Evolutionary conservation across 2,888 invertebrate genomes (phyloP), one percentile per base, ranked within the genome.

Genomic region (Ectropis crepuscularia): DNA sequence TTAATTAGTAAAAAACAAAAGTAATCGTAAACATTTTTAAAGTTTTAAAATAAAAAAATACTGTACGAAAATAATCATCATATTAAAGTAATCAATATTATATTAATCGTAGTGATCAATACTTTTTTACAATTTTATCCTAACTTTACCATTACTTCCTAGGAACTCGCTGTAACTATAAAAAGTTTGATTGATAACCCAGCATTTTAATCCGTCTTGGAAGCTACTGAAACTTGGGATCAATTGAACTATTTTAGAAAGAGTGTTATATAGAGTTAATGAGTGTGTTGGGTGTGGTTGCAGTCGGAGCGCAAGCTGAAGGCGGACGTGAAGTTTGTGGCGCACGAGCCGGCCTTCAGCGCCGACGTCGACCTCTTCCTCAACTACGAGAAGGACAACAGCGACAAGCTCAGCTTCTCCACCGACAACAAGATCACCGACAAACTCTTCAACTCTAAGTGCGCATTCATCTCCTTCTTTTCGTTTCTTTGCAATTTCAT

Each of bases 331-430:
- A 95, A 95, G 55, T 94, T 97, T 75, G 87, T 93, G 0, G 82
- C 95, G 0, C 93, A 94, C 55, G 93, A 94, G 0, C 94, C 95
- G 0, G 93, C 93, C 0, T 95, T 94, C 81, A 94, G 94, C 66
- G 90, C 95, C 0, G 94, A 95, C 51, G 75, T 95, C 0, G 95
- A 95, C 50, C 57, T 97, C 5, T 94, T 92, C 72, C 94, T 96
- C 39, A 95, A 96, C 80, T 95, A 94, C 65, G 95, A 95, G 54
- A 95, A 95, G 77, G 95, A 96, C 78, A 95, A 95, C 48, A 94
- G 89, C 48, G 95, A 96, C 74, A 95, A 95, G 73, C 73, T 97
- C 5, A 93, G 94, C 63, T 74, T 96, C 45, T 94, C 94, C 41
- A 96, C 96, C 0, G 93, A 94, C 68, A 94, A 94, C 59, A 94